phyloP scores from a whole-genome alignment of 2,797 vertebrate species.

The Argentina silus region DNA sequence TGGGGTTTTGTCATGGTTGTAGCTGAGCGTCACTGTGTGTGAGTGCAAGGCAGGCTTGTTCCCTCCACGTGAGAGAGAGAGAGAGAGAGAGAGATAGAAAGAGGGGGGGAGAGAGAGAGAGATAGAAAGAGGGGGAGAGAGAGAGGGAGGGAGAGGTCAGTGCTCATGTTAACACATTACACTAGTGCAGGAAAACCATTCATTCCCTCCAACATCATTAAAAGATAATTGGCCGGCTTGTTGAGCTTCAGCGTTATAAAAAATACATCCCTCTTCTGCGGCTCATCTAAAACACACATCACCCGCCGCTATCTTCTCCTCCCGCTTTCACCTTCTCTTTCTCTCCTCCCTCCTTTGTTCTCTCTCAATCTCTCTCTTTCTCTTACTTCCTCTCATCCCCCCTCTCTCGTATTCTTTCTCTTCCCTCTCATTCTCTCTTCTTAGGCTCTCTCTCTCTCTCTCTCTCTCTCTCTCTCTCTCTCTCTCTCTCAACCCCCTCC shows the following conservation, averaged over 20 bases:
- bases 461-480: slow-evolving; percentile 14
- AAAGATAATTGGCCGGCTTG: slow-evolving; percentile 25
- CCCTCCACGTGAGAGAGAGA: background rate
- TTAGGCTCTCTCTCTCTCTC: slow-evolving; percentile 8
- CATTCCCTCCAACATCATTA: slow-evolving; percentile 26
- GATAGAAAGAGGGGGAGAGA: slow-evolving; percentile 1
- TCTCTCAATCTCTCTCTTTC: background rate
- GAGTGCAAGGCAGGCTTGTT: background rate
- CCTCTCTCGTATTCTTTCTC: background rate
- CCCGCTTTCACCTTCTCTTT: background rate
- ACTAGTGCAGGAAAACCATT: slow-evolving; percentile 6
- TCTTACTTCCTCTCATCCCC: background rate
- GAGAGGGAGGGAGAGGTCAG: background rate
- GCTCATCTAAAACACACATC: slow-evolving; percentile 11
- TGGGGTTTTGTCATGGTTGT: background rate
- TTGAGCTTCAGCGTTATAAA: slow-evolving; percentile 30
- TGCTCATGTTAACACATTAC: slow-evolving; percentile 22
- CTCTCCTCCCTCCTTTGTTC: background rate
- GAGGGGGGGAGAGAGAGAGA: background rate
- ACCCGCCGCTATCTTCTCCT: background rate
- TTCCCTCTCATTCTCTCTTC: background rate
- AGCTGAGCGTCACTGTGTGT: background rate
- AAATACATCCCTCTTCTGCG: slow-evolving; percentile 24
- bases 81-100: background rate
- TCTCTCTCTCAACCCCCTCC: slow-evolving; percentile 3